Evolutionary conservation across 2,888 invertebrate genomes (phyloP).

Genomic region (Rhaphigaster nebulosa): DNA sequence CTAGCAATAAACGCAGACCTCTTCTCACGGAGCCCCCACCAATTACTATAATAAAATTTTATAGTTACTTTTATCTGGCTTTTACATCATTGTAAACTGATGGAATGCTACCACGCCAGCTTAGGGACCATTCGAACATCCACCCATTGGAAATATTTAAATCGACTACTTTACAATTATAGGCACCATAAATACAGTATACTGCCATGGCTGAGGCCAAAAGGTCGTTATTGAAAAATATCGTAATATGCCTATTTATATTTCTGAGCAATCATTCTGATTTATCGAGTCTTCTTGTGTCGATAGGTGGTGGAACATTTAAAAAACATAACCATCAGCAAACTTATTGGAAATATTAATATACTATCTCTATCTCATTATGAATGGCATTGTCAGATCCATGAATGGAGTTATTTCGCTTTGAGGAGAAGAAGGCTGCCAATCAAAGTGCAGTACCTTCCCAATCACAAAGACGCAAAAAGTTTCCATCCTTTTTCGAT

Average conservation of each 20-base stretch:
- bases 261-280: background rate
- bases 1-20: conserved; percentile 22
- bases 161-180: conserved; percentile 21
- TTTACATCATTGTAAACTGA: conserved; percentile 62
- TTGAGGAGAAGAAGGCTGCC: too few species aligned
- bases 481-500: too few species aligned
- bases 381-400: too few species aligned
- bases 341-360: too few species aligned
- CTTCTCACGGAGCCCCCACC: conserved; percentile 58
- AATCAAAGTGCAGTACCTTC: too few species aligned
- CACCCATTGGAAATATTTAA: conserved; percentile 8
- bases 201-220: background rate
- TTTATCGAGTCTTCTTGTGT: background rate
- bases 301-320: too few species aligned
- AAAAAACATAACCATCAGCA: too few species aligned
- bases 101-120: conserved; percentile 62
- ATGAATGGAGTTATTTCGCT: too few species aligned
- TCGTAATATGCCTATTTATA: background rate
- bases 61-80: conserved; percentile 59
- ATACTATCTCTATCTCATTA: too few species aligned
- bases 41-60: conserved; percentile 62
- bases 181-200: background rate
- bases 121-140: background rate
- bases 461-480: too few species aligned
- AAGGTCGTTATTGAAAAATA: background rate